phyloP scores from a whole-genome alignment of 23 tunicate species.

The Corella eumyota region DNA sequence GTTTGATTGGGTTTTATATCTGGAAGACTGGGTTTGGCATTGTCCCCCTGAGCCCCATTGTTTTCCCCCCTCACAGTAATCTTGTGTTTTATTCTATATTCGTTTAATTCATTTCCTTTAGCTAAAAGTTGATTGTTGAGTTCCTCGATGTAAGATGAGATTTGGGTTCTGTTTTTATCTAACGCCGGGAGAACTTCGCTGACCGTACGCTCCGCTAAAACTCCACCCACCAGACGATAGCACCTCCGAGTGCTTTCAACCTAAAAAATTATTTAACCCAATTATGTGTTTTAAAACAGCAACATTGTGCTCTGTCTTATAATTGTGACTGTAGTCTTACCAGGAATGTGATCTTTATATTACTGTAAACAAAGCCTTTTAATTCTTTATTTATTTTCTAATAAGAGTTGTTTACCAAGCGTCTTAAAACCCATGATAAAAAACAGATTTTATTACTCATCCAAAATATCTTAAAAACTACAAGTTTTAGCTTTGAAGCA shows the following conservation, averaged over 20 bases:
- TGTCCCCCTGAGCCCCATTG: background rate
- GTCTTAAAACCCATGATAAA: too few species aligned
- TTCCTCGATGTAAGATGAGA: slow-evolving; percentile 10
- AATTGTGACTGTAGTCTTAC: background rate
- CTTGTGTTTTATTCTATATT: slow-evolving; percentile 70
- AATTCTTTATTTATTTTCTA: too few species aligned
- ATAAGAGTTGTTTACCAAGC: too few species aligned
- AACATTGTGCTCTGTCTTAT: background rate
- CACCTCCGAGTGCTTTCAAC: slow-evolving; percentile 58
- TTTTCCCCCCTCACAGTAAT: slow-evolving; percentile 56
- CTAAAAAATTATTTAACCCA: slow-evolving; percentile 13
- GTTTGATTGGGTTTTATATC: slow-evolving; percentile 14
- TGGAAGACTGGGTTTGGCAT: background rate
- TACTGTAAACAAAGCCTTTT: too few species aligned
- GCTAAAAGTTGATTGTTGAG: slow-evolving; percentile 33
- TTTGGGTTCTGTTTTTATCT: slow-evolving; percentile 38
- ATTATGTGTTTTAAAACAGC: background rate
- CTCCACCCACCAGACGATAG: slow-evolving; percentile 73
- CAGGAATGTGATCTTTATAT: too few species aligned
- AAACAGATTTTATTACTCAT: too few species aligned
- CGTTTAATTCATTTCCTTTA: slow-evolving; percentile 82
- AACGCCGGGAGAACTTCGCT: slow-evolving; percentile 84
- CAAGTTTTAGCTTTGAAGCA: too few species aligned
- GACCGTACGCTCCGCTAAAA: slow-evolving; percentile 81
- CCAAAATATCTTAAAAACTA: too few species aligned